These are phyloP conservation scores for Pyralis farinalis DNA, from an alignment of 2,888 invertebrate species.

Conservation along the genomic window DNA sequence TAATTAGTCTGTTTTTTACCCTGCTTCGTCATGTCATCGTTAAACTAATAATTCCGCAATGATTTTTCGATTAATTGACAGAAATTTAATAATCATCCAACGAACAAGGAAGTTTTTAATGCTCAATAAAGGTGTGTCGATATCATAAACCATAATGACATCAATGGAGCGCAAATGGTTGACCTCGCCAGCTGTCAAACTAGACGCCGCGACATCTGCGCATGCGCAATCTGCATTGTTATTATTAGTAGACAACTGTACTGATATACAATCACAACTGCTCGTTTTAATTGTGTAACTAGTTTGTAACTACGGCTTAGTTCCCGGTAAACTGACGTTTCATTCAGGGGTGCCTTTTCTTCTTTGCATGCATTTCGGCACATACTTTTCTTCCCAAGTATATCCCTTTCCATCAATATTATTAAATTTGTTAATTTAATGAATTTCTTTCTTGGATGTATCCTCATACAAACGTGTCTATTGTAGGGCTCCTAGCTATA, in stretches of 20 bases:
- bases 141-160: constrained; percentile 5
- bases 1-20: no score
- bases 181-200: constrained; percentile 28
- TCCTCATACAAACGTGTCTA: no score
- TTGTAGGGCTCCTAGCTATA: no score
- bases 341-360: no score
- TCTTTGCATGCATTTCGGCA: no score
- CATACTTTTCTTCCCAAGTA: no score
- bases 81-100: not conserved
- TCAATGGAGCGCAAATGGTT: constrained; percentile 11
- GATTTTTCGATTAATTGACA: not conserved
- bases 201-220: constrained; percentile 28
- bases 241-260: constrained; percentile 24
- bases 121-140: constrained; percentile 4
- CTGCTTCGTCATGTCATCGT: not conserved
- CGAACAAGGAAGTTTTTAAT: not conserved
- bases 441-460: no score
- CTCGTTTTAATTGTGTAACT: not conserved
- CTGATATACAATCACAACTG: constrained; percentile 13
- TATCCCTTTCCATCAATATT: no score
- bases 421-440: no score
- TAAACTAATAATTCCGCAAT: not conserved
- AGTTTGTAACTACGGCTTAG: no score
- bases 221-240: constrained; percentile 25
- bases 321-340: no score